phyloP scores from a whole-genome alignment of 2,888 invertebrate species.

The Pristionchus japonicus region DNA sequence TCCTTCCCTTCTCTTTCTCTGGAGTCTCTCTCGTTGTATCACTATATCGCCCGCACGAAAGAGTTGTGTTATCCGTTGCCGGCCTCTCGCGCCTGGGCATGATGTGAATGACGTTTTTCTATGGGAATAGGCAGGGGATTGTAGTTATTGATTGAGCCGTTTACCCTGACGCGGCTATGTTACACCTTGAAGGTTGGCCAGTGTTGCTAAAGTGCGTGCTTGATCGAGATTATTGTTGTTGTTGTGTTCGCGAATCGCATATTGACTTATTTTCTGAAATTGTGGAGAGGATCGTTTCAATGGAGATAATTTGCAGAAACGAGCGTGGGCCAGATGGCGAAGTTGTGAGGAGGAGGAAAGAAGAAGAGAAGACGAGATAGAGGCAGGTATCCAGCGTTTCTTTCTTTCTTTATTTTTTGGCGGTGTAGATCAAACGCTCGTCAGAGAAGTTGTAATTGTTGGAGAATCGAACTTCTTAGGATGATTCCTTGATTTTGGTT shows the following conservation, averaged over 20 bases:
- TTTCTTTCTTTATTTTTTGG: no score
- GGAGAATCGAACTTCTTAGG: no score
- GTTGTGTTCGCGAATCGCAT: not conserved
- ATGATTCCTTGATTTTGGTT: no score
- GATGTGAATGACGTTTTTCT: not conserved
- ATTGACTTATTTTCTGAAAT: not conserved
- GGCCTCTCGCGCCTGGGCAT: not conserved
- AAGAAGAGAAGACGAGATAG: not conserved
- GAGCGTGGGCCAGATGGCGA: not conserved
- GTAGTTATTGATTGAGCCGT: not conserved
- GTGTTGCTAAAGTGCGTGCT: no score
- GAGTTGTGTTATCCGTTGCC: not conserved
- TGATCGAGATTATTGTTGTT: not conserved
- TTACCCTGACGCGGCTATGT: no score
- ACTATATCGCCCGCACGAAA: not conserved
- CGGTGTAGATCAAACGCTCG: no score
- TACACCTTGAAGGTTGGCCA: not conserved
- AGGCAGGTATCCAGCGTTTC: not conserved
- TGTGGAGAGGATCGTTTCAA: not conserved
- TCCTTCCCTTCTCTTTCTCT: not conserved
- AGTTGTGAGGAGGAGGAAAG: not conserved
- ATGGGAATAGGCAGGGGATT: not conserved
- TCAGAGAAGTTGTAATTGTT: no score
- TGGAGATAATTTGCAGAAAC: not conserved
- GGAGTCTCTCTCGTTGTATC: not conserved